Base-by-base conservation (phyloP, 2,797 vertebrate genomes). In the Neosalanx taihuensis region DNA sequence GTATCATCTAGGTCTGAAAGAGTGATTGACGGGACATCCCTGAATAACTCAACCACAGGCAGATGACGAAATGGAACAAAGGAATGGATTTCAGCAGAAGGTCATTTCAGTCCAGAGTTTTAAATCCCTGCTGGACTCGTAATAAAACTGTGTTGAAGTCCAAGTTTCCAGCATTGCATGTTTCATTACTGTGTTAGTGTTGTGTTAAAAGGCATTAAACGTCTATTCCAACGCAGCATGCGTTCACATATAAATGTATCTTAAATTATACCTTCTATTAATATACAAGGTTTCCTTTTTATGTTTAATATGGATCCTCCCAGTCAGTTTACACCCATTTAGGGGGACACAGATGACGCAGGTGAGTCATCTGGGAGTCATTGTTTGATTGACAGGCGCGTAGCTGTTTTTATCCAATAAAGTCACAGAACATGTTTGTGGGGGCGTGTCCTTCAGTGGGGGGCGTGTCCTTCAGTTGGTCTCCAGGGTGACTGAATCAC, bases 311-410 rank as follows among this genome's bases (percentile, higher is more conserved):
- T n/a, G 7, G 17, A 1, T 56, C 20, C 6, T 63, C 2, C 23
- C 1, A n/a, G 37, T 26, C 0, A 70, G 67, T 71, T 75, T 60
- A 79, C 83, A 46, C 81, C 81, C 41, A 35, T 46, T 26, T 13
- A 74, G 73, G 76, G 74, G 70, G 64, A 83, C 78, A 73, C 78
- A 17, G 56, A 15, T 69, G 76, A 75, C 81, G 80, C 80, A 61
- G 83, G 65, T 64, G 59, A 75, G 69, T 70, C 81, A 78, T 12
- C 51, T 71, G 37, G 12, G 67, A 69, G 33, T 69, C 46, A 23
- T 31, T 77, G 4, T 49, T 51, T 73, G 79, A 82, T 72, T 66
- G 73, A 80, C 65, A 33, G 58, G 31, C 33, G 23, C 0, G 57
- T 49, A 56, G 17, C 41, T 58, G 18, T 10, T 53, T 64, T 73